Conservation (phyloP, 2,113 vertebrate species). For the Neotoma lepida region DNA sequence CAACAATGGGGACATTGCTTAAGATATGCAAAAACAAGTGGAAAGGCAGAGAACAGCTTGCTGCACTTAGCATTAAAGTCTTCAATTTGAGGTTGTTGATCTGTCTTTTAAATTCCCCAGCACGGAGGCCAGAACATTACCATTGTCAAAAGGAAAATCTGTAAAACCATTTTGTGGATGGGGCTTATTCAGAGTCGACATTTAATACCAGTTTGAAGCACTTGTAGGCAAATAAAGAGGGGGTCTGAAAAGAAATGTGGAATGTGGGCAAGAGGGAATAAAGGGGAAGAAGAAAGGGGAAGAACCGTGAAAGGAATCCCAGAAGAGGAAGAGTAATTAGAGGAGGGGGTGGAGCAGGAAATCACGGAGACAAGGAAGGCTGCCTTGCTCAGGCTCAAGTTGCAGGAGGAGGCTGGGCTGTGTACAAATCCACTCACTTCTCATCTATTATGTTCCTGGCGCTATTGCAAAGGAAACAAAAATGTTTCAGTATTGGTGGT, state of each 20-base stretch:
- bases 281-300: constrained; percentile 27
- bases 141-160: constrained; percentile 50
- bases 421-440: neutral
- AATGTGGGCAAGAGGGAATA: constrained; percentile 68
- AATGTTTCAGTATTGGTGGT: constrained; percentile 54
- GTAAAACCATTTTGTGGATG: constrained; percentile 12
- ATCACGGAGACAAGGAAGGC: constrained; percentile 37
- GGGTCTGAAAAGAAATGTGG: constrained; percentile 51
- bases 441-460: constrained; percentile 66
- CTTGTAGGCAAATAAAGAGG: constrained; percentile 51
- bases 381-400: neutral
- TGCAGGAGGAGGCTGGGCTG: constrained; percentile 40
- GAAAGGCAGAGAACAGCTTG: neutral
- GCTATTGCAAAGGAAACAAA: constrained; percentile 65
- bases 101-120: constrained; percentile 34
- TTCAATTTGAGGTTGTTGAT: constrained; percentile 1
- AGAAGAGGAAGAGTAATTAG: constrained; percentile 70
- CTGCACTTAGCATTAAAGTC: neutral
- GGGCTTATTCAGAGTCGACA: neutral
- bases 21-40: neutral
- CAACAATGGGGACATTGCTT: neutral
- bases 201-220: constrained; percentile 36
- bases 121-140: neutral
- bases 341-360: constrained; percentile 68
- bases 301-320: constrained; percentile 52